These are phyloP conservation scores for Sepioteuthis lessoniana DNA, from an alignment of 2,888 invertebrate genomes.

Conservation along the genomic window DNA sequence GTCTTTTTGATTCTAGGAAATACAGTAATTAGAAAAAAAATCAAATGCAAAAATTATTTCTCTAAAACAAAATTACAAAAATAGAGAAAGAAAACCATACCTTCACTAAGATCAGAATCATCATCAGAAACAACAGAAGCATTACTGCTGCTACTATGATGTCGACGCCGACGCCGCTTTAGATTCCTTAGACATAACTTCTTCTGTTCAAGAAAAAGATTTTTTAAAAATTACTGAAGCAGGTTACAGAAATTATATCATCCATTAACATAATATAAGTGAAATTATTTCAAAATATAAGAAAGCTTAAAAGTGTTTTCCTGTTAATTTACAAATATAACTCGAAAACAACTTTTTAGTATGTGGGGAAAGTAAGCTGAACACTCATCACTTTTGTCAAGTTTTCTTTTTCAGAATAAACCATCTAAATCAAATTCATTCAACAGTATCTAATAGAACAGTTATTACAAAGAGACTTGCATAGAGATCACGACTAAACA, in stretches of 20 bases:
- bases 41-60: neutral
- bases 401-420: neutral
- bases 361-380: neutral
- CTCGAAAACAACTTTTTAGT: neutral
- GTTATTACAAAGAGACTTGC: no score
- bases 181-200: constrained; percentile 54
- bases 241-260: neutral
- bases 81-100: constrained; percentile 52
- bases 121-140: constrained; percentile 67
- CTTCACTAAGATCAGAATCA: constrained; percentile 73
- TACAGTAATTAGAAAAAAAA: neutral
- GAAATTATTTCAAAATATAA: no score
- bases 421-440: no score
- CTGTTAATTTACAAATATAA: neutral
- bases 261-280: neutral
- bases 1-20: no score
- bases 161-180: constrained; percentile 56
- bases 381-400: neutral
- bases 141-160: constrained; percentile 59
- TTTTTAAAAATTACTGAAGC: neutral
- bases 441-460: no score
- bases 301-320: no score
- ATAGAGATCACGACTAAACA: no score
- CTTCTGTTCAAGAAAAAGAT: constrained; percentile 38
- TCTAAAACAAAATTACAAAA: neutral